Evolutionary conservation across 2,113 vertebrate genomes (phyloP), one percentile per base, ranked within the genome.

Genomic region (Tachuris rubrigastra): DNA sequence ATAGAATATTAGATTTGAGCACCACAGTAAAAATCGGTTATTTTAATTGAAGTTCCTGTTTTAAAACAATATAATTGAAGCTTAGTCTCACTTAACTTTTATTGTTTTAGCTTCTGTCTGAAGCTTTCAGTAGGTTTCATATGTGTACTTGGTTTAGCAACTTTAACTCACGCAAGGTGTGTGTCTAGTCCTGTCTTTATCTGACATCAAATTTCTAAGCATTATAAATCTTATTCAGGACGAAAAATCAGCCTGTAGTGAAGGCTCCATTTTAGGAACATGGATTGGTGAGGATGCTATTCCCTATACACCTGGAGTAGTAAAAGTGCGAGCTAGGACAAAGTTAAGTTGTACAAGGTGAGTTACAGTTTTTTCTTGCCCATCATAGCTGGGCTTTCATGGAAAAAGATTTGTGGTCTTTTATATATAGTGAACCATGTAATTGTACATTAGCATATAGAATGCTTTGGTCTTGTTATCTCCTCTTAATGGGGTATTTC

Each of bases 201-300:
- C 60, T 68, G 77, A 60, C 84, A 81, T 78, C 65, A 94, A 31
- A 50, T 87, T 69, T 60, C 69, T 95, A 77, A 97, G 46, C 71
- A n/a, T 88, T 80, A 44, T 60, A 82, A 93, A 92, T 96, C 41
- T 91, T 28, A 86, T 95, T 67, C 82, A 99, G 99, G 98, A 98
- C 96, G 97, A 98, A 67, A 98, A 98, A 95, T 91, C 97, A 72
- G 85, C 92, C 69, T 96, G 93, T 76, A 85, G 83, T 12, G 98
- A 98, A 41, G 98, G 96, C 8, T 98, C 98, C 42, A 97, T 99
- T 97, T 97, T 99, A 60, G 98, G 95, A 15, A 72, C 99, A 33
- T 99, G 99, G 99, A 99, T 99, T 89, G 98, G 98, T 42, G 98
- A 98, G 65, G 97, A 98, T 68, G 98, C 98, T 47, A 98, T 99